Conservation (phyloP, 2,113 vertebrate species). For the Lamprologus lemairii region DNA sequence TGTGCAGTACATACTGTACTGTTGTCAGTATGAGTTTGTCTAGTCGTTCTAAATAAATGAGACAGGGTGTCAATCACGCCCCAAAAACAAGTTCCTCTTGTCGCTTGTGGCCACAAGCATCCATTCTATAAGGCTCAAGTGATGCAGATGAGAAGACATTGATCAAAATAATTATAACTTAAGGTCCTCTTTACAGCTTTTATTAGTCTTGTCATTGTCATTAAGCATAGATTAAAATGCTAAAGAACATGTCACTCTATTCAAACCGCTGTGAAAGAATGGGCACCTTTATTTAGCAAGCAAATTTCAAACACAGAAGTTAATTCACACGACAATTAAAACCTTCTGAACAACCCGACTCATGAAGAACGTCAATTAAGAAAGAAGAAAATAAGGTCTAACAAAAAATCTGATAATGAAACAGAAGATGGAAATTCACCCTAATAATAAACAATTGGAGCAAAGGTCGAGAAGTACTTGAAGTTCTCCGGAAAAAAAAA, state of each 20-base stretch:
- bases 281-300: not conserved
- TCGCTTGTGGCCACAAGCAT: not conserved
- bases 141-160: not conserved
- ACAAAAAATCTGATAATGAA: not conserved
- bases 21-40: not conserved
- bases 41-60: not conserved
- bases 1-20: not conserved
- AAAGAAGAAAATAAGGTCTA: not conserved
- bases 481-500: accelerated
- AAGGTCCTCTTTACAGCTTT: not conserved
- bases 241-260: not conserved
- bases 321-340: not conserved
- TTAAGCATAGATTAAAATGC: not conserved
- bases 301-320: not conserved
- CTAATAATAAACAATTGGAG: not conserved
- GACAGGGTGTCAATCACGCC: not conserved
- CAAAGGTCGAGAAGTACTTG: not conserved
- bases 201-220: not conserved
- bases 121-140: not conserved
- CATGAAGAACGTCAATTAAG: not conserved
- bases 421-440: not conserved
- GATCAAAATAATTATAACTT: not conserved
- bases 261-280: not conserved
- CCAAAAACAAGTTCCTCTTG: not conserved
- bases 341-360: not conserved